Evolutionary conservation across 2,797 vertebrate genomes (phyloP), one percentile per base, ranked within the genome.

Genomic region (Microcaecilia unicolor): DNA sequence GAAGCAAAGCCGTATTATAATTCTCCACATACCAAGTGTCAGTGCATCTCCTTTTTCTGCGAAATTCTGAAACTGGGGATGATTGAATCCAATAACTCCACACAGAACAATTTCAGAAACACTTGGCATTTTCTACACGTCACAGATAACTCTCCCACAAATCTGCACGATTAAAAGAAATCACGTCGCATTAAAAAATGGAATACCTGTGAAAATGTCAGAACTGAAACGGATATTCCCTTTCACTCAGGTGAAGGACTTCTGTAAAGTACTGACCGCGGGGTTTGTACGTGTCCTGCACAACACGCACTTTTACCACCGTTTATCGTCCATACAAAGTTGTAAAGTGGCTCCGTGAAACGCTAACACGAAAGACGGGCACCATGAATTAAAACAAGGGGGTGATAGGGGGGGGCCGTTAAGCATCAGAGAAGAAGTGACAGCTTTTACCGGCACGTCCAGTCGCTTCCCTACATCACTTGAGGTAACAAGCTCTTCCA

Each of bases 11-110:
- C 59, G 65, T 61, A 8, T 44, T 43, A 55, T 38, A 7, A 22
- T 55, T 63, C 61, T 49, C 53, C 55, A 61, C 70, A 18, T 15
- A 71, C 75, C 78, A 76, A 65, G n/a, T n/a, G n/a, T n/a, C 58
- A 59, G 67, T 83, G 72, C 54, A 74, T 56, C 51, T 50, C 48
- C 52, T 48, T 23, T 55, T 41, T 47, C 44, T 39, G 28, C 13
- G n/a, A n/a, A n/a, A n/a, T n/a, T n/a, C 29, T 6, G 15, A 32
- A 20, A 20, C 22, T 14, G n/a, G 15, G 26, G 16, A 21, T 7
- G 28, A 17, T 7, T 3, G 7, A n/a, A 15, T 22, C 7, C 6
- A 24, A 42, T 15, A 7, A 10, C 9, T 15, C 10, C 6, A 17
- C 38, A 17, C 25, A 16, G 14, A 10, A 37, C 15, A 16, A 24